A percentile compares a stretch with the other conserved stretches of the same genome.
Conservation (phyloP, 2,113 vertebrate genomes). For the Sapayoa aenigma region DNA sequence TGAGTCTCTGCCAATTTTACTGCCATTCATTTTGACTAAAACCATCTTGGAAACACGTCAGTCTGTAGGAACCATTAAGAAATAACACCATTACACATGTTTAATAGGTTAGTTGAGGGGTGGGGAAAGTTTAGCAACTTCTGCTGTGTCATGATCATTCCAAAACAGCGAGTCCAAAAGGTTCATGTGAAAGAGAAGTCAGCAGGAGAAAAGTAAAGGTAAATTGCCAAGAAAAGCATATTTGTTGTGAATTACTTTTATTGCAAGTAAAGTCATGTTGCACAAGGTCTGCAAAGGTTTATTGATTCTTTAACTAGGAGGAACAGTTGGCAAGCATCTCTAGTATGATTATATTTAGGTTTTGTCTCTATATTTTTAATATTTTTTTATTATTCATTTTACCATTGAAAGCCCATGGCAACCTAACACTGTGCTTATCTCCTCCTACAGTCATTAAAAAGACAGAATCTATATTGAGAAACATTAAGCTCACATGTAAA, state of each 20-base stretch:
- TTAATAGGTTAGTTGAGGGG: constrained; percentile 18
- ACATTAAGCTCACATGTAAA: constrained; percentile 27
- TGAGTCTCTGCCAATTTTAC: constrained; percentile 22
- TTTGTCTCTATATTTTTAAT: constrained; percentile 1
- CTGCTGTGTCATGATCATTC: constrained; percentile 32
- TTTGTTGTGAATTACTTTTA: not conserved
- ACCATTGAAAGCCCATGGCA: constrained; percentile 28
- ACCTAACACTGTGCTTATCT: constrained; percentile 7
- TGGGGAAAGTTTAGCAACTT: constrained; percentile 29
- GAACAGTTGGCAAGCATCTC: not conserved
- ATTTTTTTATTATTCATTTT: constrained; percentile 46
- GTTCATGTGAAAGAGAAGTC: not conserved
- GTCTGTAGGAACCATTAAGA: constrained; percentile 39
- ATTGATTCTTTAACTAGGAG: not conserved
- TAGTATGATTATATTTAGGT: not conserved
- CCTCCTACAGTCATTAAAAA: constrained; percentile 33
- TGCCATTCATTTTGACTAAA: constrained; percentile 26
- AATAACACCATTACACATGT: not conserved
- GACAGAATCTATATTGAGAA: constrained; percentile 41
- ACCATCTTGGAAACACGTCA: not conserved
- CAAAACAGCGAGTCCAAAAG: constrained; percentile 14
- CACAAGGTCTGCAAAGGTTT: constrained; percentile 20
- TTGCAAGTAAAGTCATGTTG: constrained; percentile 8
- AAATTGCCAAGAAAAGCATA: constrained; percentile 1
- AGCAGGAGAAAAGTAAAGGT: not conserved